Evolutionary conservation across 2,113 vertebrate genomes (phyloP).

Genomic region (Neolamprologus sp.): DNA sequence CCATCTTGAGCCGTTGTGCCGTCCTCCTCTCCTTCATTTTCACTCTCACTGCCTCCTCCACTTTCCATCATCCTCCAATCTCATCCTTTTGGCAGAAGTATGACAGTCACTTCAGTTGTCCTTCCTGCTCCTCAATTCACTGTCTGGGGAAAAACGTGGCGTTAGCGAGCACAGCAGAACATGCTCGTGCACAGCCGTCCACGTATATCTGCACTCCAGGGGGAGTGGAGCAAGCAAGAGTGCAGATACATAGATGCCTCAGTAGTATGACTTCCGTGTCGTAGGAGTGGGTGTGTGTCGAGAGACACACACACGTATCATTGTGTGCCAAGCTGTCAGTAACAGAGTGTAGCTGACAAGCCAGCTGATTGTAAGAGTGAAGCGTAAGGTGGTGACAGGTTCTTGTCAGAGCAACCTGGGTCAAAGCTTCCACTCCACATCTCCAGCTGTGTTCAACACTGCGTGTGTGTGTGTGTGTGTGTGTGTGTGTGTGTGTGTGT

Average conservation of each 20-base stretch:
- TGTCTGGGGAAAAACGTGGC: not conserved
- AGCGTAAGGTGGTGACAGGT: conserved; percentile 29
- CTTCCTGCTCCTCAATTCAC: conserved; percentile 11
- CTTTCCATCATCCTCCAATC: conserved; percentile 21
- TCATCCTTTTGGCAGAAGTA: conserved; percentile 2
- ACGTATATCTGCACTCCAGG: not conserved
- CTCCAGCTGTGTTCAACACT: not conserved
- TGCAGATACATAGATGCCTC: conserved; percentile 4
- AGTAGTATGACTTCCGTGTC: not conserved
- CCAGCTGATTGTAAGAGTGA: conserved; percentile 30
- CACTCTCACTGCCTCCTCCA: conserved; percentile 13
- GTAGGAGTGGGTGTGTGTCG: not conserved
- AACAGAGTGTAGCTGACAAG: conserved; percentile 27
- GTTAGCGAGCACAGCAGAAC: not conserved
- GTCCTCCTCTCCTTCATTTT: conserved; percentile 14
- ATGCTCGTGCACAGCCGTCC: not conserved
- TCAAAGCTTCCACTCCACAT: not conserved
- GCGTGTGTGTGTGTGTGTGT: not conserved
- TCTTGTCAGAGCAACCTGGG: conserved; percentile 22
- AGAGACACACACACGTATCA: not conserved
- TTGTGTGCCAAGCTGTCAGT: conserved; percentile 17
- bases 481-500: not conserved
- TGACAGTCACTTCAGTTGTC: conserved; percentile 45
- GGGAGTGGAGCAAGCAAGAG: not conserved
- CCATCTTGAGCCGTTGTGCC: not conserved